These are phyloP conservation scores for Enteromius anoplus DNA, from an alignment of 2,797 vertebrate genomes.

Conservation along the genomic window DNA sequence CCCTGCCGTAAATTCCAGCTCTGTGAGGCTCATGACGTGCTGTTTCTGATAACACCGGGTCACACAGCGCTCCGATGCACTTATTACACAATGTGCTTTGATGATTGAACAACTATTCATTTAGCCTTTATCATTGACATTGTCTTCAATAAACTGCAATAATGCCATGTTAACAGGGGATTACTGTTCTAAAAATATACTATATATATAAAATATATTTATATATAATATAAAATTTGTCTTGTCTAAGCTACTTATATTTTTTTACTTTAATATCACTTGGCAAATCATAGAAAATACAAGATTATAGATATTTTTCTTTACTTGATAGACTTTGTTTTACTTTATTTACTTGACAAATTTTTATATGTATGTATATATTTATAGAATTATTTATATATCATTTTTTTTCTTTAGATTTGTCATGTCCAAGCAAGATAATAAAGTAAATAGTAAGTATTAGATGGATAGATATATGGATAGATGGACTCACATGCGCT, in stretches of 20 bases:
- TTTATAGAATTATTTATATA: background rate
- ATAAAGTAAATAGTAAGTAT: background rate
- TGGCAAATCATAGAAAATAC: no score
- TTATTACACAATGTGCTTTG: background rate
- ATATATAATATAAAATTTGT: background rate
- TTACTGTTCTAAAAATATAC: background rate
- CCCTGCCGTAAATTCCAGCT: constrained; percentile 4
- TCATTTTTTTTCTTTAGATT: no score
- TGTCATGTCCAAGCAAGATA: background rate
- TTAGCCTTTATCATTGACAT: background rate
- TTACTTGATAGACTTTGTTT: background rate
- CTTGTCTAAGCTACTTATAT: background rate
- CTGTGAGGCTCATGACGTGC: background rate
- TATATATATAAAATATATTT: background rate
- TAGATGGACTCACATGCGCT: constrained; percentile 7
- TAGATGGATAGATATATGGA: background rate
- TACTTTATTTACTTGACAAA: background rate
- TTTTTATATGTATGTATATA: no score
- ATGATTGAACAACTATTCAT: background rate
- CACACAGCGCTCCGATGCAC: background rate
- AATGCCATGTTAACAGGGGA: background rate
- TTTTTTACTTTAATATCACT: background rate
- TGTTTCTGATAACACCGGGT: background rate
- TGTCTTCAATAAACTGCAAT: background rate
- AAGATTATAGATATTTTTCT: background rate